A percentile compares a stretch with the other conserved stretches of the same genome.
Evolutionary conservation across 2,888 invertebrate species (phyloP).

Genomic region (Steinernema carpocapsae): DNA sequence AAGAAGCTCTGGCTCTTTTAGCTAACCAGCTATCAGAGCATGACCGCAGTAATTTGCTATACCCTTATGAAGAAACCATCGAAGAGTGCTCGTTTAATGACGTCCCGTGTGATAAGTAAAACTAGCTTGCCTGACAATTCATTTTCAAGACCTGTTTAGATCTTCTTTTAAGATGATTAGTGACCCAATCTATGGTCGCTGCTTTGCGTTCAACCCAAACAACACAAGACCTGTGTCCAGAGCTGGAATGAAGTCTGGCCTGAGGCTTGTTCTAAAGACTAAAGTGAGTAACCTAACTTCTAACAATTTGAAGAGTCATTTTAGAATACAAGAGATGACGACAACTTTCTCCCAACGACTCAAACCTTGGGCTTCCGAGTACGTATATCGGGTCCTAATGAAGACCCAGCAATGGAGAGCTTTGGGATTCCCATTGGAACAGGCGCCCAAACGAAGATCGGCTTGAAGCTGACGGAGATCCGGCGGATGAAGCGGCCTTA

Average conservation of each 20-base stretch:
- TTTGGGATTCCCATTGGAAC: conserved; percentile 37
- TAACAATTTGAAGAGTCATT: no score
- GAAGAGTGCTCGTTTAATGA: conserved; percentile 40
- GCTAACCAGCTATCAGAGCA: conserved; percentile 31
- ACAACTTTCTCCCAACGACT: conserved; percentile 38
- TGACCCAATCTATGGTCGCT: conserved; percentile 40
- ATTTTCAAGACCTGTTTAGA: neutral
- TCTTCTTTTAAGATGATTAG: conserved; percentile 28
- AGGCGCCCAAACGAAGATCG: conserved; percentile 39
- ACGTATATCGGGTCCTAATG: conserved; percentile 20
- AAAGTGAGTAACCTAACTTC: no score
- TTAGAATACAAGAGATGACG: neutral
- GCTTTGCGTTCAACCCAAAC: conserved; percentile 43
- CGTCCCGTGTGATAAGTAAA: conserved; percentile 24
- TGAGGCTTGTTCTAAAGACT: neutral
- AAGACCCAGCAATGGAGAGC: conserved; percentile 37
- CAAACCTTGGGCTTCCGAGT: conserved; percentile 35
- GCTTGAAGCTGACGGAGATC: conserved; percentile 38
- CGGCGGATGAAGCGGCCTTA: conserved; percentile 34
- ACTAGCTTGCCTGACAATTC: neutral
- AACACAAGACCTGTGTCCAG: neutral
- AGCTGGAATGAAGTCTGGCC: conserved; percentile 41
- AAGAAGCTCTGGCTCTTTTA: conserved; percentile 32
- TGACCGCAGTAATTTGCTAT: neutral
- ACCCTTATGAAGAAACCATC: conserved; percentile 38